These are phyloP conservation scores for Eristalinus sepulchralis DNA, from an alignment of 2,888 invertebrate species.

Conservation along the genomic window DNA sequence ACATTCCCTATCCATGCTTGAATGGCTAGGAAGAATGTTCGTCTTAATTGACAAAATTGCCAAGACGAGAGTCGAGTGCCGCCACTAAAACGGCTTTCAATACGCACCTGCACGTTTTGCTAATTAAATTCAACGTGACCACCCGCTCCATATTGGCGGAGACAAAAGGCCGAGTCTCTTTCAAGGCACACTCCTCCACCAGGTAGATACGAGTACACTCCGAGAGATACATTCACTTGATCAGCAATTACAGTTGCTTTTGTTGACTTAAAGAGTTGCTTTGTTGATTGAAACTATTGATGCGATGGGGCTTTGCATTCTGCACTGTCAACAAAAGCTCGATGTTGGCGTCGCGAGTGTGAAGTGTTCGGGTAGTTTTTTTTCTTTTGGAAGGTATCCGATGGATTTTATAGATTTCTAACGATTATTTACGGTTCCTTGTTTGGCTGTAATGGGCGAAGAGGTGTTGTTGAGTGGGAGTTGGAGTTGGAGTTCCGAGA, in stretches of 20 bases:
- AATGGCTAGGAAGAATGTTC: constrained; percentile 13
- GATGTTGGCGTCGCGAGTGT: not conserved
- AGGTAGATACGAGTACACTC: constrained; percentile 18
- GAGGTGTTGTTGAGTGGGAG: not conserved
- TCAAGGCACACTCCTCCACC: not conserved
- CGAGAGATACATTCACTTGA: not conserved
- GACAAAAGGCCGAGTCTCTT: not conserved
- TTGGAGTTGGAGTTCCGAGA: not conserved
- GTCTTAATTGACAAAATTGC: constrained; percentile 6
- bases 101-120: constrained; percentile 38
- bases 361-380: not conserved
- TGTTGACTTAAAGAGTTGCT: not conserved
- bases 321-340: not conserved
- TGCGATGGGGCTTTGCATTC: not conserved
- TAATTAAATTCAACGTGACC: constrained; percentile 34
- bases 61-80: constrained; percentile 10
- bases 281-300: not conserved
- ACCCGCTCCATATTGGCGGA: not conserved
- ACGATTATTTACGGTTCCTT: not conserved
- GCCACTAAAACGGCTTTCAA: not conserved
- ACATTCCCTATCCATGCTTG: constrained; percentile 1
- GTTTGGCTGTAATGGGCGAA: not conserved
- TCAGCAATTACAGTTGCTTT: constrained; percentile 20
- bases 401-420: not conserved
- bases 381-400: not conserved